Percentiles rank a stretch among this genome's conserved stretches.
Conservation (phyloP, 1,140 invertebrate species). For the Helicoverpa armigera region DNA sequence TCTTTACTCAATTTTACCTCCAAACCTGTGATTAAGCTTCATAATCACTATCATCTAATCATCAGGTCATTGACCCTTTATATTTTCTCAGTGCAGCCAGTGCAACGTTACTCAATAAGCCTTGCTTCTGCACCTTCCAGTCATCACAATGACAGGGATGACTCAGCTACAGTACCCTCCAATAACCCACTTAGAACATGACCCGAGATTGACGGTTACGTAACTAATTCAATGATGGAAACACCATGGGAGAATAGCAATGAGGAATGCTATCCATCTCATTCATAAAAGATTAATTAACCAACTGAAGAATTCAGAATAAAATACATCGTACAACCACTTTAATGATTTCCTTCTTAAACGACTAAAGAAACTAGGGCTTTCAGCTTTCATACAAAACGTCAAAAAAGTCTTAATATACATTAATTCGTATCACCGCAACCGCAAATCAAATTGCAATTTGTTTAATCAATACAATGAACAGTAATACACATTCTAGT, state of each 20-base stretch:
- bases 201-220: constrained; percentile 44
- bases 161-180: constrained; percentile 50
- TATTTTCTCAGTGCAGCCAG: neutral
- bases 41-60: constrained; percentile 17
- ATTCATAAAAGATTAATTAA: constrained; percentile 34
- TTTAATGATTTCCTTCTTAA: neutral
- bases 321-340: neutral
- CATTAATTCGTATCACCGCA: constrained; percentile 42
- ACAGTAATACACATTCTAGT: constrained; percentile 63
- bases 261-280: constrained; percentile 1
- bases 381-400: constrained; percentile 34
- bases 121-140: neutral
- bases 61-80: neutral
- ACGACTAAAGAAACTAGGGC: constrained; percentile 5
- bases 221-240: constrained; percentile 43
- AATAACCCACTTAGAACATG: constrained; percentile 44
- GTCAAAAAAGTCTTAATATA: constrained; percentile 30
- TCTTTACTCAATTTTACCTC: neutral
- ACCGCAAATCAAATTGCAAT: constrained; percentile 52
- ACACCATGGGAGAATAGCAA: constrained; percentile 2
- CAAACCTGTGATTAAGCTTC: constrained; percentile 1
- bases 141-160: constrained; percentile 53
- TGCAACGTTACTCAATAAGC: constrained; percentile 13
- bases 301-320: neutral
- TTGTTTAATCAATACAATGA: constrained; percentile 47